Evolutionary conservation across 2,888 invertebrate genomes (phyloP), one percentile per base, ranked within the genome.

Genomic region (Apantesis nais): DNA sequence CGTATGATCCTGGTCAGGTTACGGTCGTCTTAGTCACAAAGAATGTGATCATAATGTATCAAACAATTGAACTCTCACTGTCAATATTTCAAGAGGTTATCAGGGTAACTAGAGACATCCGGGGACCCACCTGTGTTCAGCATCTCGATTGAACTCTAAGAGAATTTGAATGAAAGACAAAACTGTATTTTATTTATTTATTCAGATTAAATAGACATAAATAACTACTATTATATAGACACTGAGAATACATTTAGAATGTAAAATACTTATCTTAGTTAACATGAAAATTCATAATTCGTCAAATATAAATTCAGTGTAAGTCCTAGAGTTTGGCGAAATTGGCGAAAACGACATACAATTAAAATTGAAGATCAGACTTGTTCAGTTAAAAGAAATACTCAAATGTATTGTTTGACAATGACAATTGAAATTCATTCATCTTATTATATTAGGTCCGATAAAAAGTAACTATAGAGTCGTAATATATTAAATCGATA

Each of bases 161-260:
- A 25, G 58, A 8, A 1, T 29, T 29, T 29, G 0, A 61, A 34
- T 34, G 19, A 61, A 34, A 34, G 22, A 31, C 34, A 61, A 11
- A 19, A 34, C 19, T 61, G 19, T 22, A 61, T 34, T 61, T 61
- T 34, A 34, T 61, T 22, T 22, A 5, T 61, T 61, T 61, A 61
- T 61, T 61, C 11, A 22, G 19, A 34, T 61, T 61, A 34, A 61
- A 61, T 34, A 22, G 2, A 31, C 25, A n/a, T 19, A 63, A 44
- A 64, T 41, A 44, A 16, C 44, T 44, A 41, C 31, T 19, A 5
- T 61, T 61, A 67, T 2, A 67, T 44, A 61, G 61, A 67, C 67
- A 67, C 48, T 62, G 48, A 67, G 48, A 48, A 48, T 67, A 61
- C 37, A 34, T 67, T 67, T 44, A 37, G 52, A 67, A 62, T 34